Percentiles rank a stretch among this genome's conserved stretches.
These are phyloP conservation scores for Gari tellinella DNA, from an alignment of 2,888 invertebrate genomes.

Conservation along the genomic window DNA sequence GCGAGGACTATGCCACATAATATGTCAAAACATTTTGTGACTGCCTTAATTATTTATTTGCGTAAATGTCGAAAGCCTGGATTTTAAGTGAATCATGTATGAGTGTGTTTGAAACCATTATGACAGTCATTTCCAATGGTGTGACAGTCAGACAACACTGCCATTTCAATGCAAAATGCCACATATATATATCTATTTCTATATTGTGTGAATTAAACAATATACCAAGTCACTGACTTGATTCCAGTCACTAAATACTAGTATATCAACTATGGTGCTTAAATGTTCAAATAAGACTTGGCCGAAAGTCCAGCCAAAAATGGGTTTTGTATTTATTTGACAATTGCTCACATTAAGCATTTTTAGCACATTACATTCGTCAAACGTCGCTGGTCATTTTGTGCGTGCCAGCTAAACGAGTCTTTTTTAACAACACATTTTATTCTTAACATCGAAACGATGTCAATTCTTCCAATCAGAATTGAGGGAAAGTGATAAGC, in stretches of 20 bases:
- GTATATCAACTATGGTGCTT: neutral
- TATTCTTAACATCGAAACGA: slow-evolving; percentile 8
- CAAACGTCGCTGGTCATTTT: neutral
- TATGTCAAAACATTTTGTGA: slow-evolving; percentile 20
- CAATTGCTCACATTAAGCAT: slow-evolving; percentile 20
- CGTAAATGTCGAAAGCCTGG: too few relatives aligned
- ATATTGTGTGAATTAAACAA: neutral
- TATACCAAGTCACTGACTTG: neutral
- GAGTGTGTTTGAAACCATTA: neutral
- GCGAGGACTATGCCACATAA: too few relatives aligned
- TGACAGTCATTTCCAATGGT: slow-evolving; percentile 3
- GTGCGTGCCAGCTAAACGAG: neutral
- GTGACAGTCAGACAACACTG: slow-evolving; percentile 46
- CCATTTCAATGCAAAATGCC: slow-evolving; percentile 76
- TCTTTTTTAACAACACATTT: neutral
- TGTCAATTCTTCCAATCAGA: slow-evolving; percentile 24
- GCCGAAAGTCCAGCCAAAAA: slow-evolving; percentile 48
- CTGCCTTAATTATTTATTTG: slow-evolving; percentile 48
- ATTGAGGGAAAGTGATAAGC: slow-evolving; percentile 16
- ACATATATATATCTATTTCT: slow-evolving; percentile 2
- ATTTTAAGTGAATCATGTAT: neutral
- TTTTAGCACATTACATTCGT: neutral
- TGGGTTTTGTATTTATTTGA: slow-evolving; percentile 41
- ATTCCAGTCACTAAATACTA: slow-evolving; percentile 24
- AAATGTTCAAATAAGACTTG: slow-evolving; percentile 1